These are phyloP conservation scores for Australoheros facetus DNA, from an alignment of 2,797 vertebrate species.

Conservation along the genomic window DNA sequence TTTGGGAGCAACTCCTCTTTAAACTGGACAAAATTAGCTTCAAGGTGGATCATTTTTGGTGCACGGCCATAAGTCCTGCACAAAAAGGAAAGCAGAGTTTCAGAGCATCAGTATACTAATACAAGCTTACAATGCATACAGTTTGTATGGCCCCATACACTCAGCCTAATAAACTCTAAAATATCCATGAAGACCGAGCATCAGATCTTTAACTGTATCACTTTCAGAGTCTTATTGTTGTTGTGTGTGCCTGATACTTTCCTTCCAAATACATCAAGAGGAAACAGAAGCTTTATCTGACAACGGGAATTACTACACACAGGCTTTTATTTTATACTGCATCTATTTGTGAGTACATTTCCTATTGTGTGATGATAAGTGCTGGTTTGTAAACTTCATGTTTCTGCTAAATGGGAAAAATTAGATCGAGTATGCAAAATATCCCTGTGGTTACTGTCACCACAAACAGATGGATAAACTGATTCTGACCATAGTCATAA, in stretches of 20 bases:
- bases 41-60: constrained; percentile 98
- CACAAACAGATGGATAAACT: background rate
- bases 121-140: background rate
- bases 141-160: background rate
- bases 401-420: background rate
- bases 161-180: background rate
- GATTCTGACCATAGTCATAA: background rate
- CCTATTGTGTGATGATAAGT: background rate
- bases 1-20: constrained; percentile 98
- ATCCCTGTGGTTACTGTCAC: background rate
- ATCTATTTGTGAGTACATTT: background rate
- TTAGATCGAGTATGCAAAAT: background rate
- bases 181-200: background rate
- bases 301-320: background rate
- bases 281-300: background rate
- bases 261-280: background rate
- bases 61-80: constrained; percentile 95
- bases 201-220: background rate
- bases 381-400: background rate
- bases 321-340: background rate
- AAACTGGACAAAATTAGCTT: constrained; percentile 98
- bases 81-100: constrained; percentile 4
- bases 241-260: background rate
- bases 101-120: background rate
- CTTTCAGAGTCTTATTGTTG: background rate